These are phyloP conservation scores for Trinorchestia longiramus DNA, from an alignment of 1,140 invertebrate genomes.

Conservation along the genomic window DNA sequence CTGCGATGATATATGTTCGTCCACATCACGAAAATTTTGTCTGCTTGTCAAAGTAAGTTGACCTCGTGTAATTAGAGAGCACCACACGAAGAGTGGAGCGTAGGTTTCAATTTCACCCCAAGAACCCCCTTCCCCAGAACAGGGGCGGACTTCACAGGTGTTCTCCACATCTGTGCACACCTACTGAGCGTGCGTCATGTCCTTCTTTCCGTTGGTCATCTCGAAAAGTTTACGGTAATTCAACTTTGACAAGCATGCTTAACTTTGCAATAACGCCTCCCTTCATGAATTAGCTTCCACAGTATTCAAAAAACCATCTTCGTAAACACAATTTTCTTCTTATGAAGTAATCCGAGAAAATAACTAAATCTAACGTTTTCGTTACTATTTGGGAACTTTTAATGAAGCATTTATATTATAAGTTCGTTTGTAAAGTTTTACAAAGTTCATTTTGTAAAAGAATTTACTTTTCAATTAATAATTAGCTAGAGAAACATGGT, in stretches of 20 bases:
- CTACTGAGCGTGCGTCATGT: neutral
- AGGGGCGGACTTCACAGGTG: neutral
- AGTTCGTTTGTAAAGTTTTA: neutral
- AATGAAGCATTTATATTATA: neutral
- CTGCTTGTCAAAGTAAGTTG: neutral
- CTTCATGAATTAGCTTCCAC: neutral
- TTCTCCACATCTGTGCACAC: constrained; percentile 12
- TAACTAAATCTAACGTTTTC: neutral
- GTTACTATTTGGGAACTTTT: neutral
- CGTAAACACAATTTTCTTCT: neutral
- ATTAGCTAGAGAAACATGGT: too few species aligned
- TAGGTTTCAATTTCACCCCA: neutral
- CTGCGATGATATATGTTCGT: neutral
- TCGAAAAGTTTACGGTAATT: neutral
- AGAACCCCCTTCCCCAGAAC: neutral
- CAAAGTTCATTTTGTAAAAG: neutral
- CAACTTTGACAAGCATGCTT: neutral
- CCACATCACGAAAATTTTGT: neutral
- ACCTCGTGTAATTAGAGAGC: neutral
- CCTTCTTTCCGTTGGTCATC: neutral
- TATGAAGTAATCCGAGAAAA: neutral
- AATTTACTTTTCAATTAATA: too few species aligned
- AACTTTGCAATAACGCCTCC: neutral
- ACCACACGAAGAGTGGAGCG: neutral
- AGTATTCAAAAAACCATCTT: neutral